Conservation (phyloP, 2,888 invertebrate genomes). For the Notodonta dromedarius region DNA sequence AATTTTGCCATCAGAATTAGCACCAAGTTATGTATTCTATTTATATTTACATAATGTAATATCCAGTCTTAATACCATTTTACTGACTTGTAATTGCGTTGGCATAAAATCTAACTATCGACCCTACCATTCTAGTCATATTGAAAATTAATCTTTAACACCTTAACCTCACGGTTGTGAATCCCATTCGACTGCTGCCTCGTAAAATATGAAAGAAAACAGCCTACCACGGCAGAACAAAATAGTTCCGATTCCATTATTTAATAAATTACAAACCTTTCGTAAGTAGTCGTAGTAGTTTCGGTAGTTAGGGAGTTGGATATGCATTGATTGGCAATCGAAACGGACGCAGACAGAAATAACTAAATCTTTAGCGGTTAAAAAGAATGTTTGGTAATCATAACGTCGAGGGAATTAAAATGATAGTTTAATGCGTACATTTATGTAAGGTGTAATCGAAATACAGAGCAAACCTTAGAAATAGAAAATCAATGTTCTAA, state of each 20-base stretch:
- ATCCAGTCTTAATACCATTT: too few species aligned
- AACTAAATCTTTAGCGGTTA: slow-evolving; percentile 35
- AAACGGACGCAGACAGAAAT: slow-evolving; percentile 35
- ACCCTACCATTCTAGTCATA: background rate
- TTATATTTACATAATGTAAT: too few species aligned
- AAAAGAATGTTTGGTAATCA: slow-evolving; percentile 30
- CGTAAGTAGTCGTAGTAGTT: slow-evolving; percentile 12
- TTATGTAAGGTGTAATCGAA: too few species aligned
- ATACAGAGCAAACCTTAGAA: too few species aligned
- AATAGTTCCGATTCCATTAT: slow-evolving; percentile 47
- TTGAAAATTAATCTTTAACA: background rate
- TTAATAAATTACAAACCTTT: slow-evolving; percentile 48
- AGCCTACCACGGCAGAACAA: slow-evolving; percentile 40
- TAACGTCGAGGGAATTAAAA: background rate
- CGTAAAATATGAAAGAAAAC: slow-evolving; percentile 56
- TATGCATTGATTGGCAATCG: slow-evolving; percentile 40
- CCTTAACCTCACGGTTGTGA: background rate
- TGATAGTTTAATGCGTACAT: too few species aligned
- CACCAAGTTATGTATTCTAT: too few species aligned
- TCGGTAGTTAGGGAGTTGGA: slow-evolving; percentile 31
- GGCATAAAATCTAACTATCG: background rate
- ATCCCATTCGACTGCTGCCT: slow-evolving; percentile 10
- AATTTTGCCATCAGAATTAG: too few species aligned
- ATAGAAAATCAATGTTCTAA: too few species aligned
- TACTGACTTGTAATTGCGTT: too few species aligned